Percentiles rank a stretch among this genome's conserved stretches.
These are phyloP conservation scores for Graphium colonna DNA, from an alignment of 2,888 invertebrate species.

Conservation along the genomic window DNA sequence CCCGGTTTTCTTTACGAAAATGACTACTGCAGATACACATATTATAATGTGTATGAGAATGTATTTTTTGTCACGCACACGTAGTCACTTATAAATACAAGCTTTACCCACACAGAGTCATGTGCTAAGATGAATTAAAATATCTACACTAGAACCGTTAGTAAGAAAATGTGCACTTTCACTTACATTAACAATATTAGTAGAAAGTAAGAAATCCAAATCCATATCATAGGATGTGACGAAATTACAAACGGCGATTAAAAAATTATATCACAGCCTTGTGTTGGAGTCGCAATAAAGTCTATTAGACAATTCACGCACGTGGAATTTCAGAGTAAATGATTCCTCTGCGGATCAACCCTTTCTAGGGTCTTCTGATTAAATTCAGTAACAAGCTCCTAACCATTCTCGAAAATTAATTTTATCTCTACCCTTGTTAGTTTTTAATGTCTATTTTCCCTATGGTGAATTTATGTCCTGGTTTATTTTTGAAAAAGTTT, in stretches of 20 bases:
- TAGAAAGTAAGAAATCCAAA: not conserved
- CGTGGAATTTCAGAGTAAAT: conserved; percentile 19
- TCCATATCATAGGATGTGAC: not conserved
- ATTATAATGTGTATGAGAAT: too few relatives aligned
- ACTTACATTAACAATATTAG: too few relatives aligned
- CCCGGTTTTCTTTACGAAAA: too few relatives aligned
- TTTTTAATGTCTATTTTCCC: conserved; percentile 23
- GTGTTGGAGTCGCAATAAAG: conserved; percentile 17
- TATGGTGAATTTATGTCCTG: conserved; percentile 11
- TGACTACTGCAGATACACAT: too few relatives aligned
- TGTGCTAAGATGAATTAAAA: too few relatives aligned
- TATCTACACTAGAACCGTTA: too few relatives aligned
- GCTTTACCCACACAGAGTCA: too few relatives aligned
- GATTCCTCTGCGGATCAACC: conserved; percentile 21
- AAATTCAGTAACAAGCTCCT: conserved; percentile 37
- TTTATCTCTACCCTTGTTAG: conserved; percentile 34
- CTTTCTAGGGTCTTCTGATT: conserved; percentile 36
- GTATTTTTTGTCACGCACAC: too few relatives aligned
- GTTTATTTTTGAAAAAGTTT: too few relatives aligned
- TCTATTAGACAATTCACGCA: conserved; percentile 22
- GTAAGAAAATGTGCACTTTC: too few relatives aligned
- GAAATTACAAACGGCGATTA: not conserved
- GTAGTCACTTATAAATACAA: not conserved
- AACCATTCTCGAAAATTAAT: conserved; percentile 39
- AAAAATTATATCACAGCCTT: conserved; percentile 16